phyloP scores from a whole-genome alignment of 1,140 invertebrate species.

The Hirudo medicinalis region DNA sequence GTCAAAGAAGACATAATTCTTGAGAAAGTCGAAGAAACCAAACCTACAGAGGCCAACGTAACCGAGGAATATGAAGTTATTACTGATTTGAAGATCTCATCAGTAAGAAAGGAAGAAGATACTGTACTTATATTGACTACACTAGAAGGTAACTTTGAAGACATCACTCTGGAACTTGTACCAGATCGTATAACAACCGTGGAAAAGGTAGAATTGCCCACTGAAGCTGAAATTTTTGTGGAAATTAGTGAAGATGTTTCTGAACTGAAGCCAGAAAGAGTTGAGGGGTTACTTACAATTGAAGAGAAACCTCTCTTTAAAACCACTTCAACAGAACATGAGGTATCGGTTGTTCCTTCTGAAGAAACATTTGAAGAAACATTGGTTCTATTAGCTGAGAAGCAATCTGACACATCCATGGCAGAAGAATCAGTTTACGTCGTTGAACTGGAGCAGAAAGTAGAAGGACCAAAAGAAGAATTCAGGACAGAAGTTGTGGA shows the following conservation, averaged over 20 bases:
- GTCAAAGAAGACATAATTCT: too few relatives aligned
- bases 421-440: conserved; percentile 6
- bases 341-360: background rate
- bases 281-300: background rate
- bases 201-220: too few relatives aligned
- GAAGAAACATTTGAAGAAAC: conserved; percentile 6
- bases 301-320: conserved; percentile 3
- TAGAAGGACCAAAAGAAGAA: conserved; percentile 14
- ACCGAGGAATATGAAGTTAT: too few relatives aligned
- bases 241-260: background rate
- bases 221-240: too few relatives aligned
- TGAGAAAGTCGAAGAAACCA: too few relatives aligned
- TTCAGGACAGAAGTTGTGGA: background rate
- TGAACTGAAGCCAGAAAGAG: background rate
- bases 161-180: too few relatives aligned
- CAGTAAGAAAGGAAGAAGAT: too few relatives aligned
- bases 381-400: background rate
- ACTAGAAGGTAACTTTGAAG: too few relatives aligned
- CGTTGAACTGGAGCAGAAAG: conserved; percentile 7
- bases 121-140: too few relatives aligned
- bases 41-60: too few relatives aligned
- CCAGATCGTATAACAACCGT: too few relatives aligned
- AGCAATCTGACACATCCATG: background rate
- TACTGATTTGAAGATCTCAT: too few relatives aligned
- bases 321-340: background rate